These are phyloP conservation scores for Ectemnius lituratus DNA, from an alignment of 2,888 invertebrate species.

Conservation along the genomic window DNA sequence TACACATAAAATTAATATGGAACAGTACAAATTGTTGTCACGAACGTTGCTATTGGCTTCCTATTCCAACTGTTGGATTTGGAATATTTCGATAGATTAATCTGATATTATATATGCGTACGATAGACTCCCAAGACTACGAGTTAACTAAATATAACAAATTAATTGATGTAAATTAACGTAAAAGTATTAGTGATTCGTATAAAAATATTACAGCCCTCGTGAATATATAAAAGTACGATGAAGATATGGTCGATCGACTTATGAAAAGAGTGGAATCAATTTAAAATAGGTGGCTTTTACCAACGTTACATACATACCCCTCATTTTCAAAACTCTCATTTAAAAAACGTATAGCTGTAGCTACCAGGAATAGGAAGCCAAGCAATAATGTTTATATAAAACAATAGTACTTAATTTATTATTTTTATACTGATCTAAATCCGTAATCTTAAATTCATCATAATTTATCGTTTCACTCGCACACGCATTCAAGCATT, in stretches of 20 bases:
- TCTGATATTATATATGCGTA: conserved; percentile 18
- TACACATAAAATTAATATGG: conserved; percentile 46
- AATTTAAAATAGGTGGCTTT: no score
- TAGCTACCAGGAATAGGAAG: conserved; percentile 62
- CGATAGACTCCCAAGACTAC: conserved; percentile 19
- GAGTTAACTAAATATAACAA: conserved; percentile 18
- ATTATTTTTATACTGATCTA: conserved; percentile 68
- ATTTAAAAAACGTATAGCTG: conserved; percentile 3
- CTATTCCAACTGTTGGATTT: conserved; percentile 44
- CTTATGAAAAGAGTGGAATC: no score
- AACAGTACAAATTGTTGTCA: conserved; percentile 43
- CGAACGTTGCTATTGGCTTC: conserved; percentile 54
- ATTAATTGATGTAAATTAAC: conserved; percentile 26
- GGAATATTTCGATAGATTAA: conserved; percentile 20
- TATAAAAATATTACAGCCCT: background rate
- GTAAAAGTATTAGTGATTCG: background rate
- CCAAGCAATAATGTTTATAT: conserved; percentile 65
- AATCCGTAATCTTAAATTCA: conserved; percentile 65
- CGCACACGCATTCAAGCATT: conserved; percentile 72
- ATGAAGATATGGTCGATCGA: background rate
- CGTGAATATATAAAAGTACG: background rate
- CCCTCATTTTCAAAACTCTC: background rate
- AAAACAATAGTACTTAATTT: conserved; percentile 66
- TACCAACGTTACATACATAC: no score
- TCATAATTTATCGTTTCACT: conserved; percentile 64